phyloP scores from a whole-genome alignment of 2,888 invertebrate species.

The Anthophora plumipes region DNA sequence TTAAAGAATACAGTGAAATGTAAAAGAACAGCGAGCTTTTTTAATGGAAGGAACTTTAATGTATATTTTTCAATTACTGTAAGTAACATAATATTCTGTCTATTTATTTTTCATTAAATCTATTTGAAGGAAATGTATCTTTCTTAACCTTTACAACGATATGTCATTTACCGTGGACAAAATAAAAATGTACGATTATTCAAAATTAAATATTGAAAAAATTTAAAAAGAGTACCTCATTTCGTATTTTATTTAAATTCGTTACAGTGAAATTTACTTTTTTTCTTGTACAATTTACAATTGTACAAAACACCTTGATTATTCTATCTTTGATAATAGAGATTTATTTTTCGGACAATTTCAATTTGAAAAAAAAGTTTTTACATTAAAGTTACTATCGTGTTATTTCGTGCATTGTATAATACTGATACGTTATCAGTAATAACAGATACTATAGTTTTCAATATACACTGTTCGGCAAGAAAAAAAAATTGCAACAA shows the following conservation, averaged over 20 bases:
- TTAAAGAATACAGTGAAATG: background rate
- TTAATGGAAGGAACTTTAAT: background rate
- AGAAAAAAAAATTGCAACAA: too few relatives aligned
- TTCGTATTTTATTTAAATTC: background rate
- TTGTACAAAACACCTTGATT: too few relatives aligned
- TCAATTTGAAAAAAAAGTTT: too few relatives aligned
- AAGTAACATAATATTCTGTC: background rate
- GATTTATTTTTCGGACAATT: too few relatives aligned
- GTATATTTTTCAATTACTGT: background rate
- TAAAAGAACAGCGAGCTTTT: background rate
- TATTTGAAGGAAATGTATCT: background rate
- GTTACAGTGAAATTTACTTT: too few relatives aligned
- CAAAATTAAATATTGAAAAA: background rate
- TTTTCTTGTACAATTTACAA: too few relatives aligned
- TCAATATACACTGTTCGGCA: too few relatives aligned
- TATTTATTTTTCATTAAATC: background rate
- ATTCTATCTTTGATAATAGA: too few relatives aligned
- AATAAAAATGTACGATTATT: background rate
- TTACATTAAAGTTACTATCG: background rate
- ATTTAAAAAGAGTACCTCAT: background rate
- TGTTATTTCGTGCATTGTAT: too few relatives aligned
- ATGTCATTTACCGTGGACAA: background rate
- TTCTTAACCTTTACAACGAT: slow-evolving; percentile 24
- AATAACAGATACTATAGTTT: too few relatives aligned
- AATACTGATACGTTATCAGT: too few relatives aligned